Base-by-base conservation (phyloP, 2,113 vertebrate genomes). In the Dipodomys stephensi region DNA sequence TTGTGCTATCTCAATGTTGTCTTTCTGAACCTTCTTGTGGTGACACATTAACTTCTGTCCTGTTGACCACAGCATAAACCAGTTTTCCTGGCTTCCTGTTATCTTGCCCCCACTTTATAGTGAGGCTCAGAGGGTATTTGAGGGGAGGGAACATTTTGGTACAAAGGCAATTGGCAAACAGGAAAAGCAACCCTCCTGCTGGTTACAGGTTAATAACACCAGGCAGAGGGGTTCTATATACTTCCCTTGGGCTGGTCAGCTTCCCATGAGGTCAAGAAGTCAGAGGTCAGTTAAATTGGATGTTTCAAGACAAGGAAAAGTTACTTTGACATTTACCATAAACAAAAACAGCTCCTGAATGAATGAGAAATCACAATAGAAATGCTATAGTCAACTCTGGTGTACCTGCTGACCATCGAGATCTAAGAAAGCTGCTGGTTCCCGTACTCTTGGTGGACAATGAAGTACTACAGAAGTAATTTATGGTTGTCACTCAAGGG, bases 11-110 rank as follows among this genome's bases (percentile, higher is more conserved):
- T 92, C 76, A 88, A 85, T 49, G 72, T 83, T 96, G 81, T 92
- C 79, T 69, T 87, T 87, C 81, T 91, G 91, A 88, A 91, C 35
- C 86, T 93, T 92, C 62, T 72, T 91, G 92, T 73, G 73, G 91
- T 94, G 72, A 96, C 83, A 93, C 60, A 88, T 94, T 95, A 93
- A 94, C 94, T 88, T 95, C 74, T 83, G 74, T 76, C 30, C 62
- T 96, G 91, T 93, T 79, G 67, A 94, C 67, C 62, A 80, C 30
- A 22, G 94, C 25, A 73, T 91, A 88, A 93, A 94, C 71, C 71
- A 90, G 83, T 96, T 97, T 92, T 90, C 44, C 72, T 93, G 22
- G 53, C 79, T 96, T 97, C 91, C 96, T 96, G 95, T 97, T 96
- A 92, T 92, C 95, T 88, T 82, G 62, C 53, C 91, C 76, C 68